Percentiles rank a stretch among this genome's conserved stretches.
Conservation (phyloP, 2,113 vertebrate genomes). For the Recurvirostra avosetta region DNA sequence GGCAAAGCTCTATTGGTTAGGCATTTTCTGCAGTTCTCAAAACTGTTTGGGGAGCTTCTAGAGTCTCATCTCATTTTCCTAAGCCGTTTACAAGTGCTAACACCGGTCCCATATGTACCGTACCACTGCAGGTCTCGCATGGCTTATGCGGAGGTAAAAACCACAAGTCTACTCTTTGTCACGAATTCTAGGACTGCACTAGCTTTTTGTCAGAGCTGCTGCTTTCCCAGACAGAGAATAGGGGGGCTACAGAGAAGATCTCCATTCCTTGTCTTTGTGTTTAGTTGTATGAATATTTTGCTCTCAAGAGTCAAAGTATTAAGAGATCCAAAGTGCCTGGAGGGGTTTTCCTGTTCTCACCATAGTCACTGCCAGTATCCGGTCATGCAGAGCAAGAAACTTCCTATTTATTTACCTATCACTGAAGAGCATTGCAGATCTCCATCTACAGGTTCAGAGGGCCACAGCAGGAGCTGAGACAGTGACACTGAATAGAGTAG, state of each 20-base stretch:
- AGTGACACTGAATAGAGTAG: not conserved
- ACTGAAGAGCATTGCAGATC: not conserved
- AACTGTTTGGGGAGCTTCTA: not conserved
- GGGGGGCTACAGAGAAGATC: not conserved
- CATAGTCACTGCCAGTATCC: not conserved
- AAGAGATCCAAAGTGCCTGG: not conserved
- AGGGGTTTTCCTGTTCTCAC: not conserved
- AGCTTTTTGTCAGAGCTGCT: not conserved
- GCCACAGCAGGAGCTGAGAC: not conserved
- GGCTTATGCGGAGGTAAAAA: not conserved
- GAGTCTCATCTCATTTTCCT: not conserved
- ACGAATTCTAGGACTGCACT: not conserved
- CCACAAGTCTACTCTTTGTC: not conserved
- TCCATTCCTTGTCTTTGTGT: not conserved
- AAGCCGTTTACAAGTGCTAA: not conserved
- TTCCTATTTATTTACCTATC: not conserved
- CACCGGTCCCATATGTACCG: not conserved
- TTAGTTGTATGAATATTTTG: not conserved
- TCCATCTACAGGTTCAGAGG: conserved; percentile 10
- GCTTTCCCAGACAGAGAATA: not conserved
- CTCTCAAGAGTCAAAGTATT: not conserved
- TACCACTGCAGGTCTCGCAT: not conserved
- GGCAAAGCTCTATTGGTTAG: not conserved
- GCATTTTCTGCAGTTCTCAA: not conserved
- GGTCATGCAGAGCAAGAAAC: not conserved